Evolutionary conservation across 2,113 vertebrate species (phyloP), one percentile per base, ranked within the genome.

Genomic region (Nycticryphes semicollaris): DNA sequence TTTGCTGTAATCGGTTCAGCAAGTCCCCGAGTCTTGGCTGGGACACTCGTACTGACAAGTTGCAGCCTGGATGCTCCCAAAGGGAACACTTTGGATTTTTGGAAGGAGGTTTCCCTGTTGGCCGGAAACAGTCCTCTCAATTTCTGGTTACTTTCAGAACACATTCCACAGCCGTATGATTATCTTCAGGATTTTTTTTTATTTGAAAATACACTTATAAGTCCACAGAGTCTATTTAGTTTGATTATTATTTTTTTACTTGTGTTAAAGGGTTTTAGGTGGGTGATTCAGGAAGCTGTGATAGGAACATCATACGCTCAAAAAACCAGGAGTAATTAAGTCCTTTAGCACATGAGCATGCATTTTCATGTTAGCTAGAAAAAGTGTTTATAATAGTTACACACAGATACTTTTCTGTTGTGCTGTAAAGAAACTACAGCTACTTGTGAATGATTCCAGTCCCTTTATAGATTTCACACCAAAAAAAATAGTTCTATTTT

Each of bases 401-500:
- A 37, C 28, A 19, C 54, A 73, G 67, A 39, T 80, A 35, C 31
- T 62, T 82, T n/a, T 45, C 50, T 73, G 11, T 53, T 89, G 31
- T 90, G 24, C 45, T 83, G 27, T 80, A 59, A 80, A 62, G 47
- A 69, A 86, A 37, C 59, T 37, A 33, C 33, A 75, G 27, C 9
- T 69, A 7, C 31, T 30, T 87, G 12, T 48, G 64, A 57, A 33
- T 8, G 56, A 31, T 81, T 53, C 83, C 47, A 74, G 3, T 80
- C 33, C n/a, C 6, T 62, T 78, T 69, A 15, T 28, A 74, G 79
- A 57, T 75, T 57, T 63, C 25, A 69, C 47, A 31, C 41, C 37
- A 39, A 43, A n/a, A 41, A 31, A 19, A 0, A 2, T 41, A 11
- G 16, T 66, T 31, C 51, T 10, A 28, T 1, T 2, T 62, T 82